Evolutionary conservation across 2,888 invertebrate species (phyloP).

Genomic region (Lysandra coridon): DNA sequence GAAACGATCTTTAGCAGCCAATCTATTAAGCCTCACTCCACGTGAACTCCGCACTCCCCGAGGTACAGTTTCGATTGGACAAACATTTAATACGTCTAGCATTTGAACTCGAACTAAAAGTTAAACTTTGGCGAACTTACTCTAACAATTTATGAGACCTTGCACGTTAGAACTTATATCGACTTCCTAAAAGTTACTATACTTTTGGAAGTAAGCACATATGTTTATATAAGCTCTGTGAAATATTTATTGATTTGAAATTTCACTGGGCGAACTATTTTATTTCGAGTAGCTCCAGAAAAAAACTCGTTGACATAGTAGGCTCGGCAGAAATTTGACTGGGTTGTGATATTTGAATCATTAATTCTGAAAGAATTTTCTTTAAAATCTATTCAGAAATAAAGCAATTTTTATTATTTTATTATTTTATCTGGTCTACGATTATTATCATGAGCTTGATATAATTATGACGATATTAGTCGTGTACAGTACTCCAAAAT

Average conservation of each 20-base stretch:
- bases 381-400: no score
- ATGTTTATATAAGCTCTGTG: neutral
- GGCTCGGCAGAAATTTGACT: neutral
- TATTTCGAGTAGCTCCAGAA: neutral
- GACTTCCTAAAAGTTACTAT: neutral
- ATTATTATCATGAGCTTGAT: neutral
- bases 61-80: no score
- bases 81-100: no score
- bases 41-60: no score
- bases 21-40: no score
- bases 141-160: conserved; percentile 16
- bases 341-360: neutral
- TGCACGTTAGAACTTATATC: neutral
- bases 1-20: no score
- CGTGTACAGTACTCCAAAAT: no score
- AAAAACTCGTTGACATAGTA: neutral
- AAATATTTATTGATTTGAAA: neutral
- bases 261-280: neutral
- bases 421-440: neutral
- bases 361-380: no score
- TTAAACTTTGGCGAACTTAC: neutral
- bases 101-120: neutral
- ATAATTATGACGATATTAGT: no score
- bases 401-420: no score
- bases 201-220: neutral